Evolutionary conservation across 2,113 vertebrate genomes (phyloP).

Genomic region (Verasper variegatus): DNA sequence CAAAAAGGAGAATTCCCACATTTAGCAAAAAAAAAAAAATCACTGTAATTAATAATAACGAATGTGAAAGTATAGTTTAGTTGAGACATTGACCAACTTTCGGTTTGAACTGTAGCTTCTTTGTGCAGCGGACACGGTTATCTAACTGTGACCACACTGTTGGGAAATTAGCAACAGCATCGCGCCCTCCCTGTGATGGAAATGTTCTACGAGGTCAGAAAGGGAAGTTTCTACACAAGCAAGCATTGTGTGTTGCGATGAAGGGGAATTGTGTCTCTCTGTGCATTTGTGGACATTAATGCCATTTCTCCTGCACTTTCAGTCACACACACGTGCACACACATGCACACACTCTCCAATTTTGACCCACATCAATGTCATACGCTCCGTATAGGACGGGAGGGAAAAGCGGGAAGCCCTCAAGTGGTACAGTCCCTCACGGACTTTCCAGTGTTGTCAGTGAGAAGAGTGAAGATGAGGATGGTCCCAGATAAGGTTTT

Average conservation of each 20-base stretch:
- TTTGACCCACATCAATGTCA: neutral
- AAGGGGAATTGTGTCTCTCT: slow-evolving; percentile 40
- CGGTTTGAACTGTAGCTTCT: neutral
- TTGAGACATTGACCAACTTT: neutral
- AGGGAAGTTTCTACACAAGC: slow-evolving; percentile 52
- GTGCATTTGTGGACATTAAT: slow-evolving; percentile 9
- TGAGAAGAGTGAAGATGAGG: neutral
- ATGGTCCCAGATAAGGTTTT: neutral
- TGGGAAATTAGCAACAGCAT: slow-evolving; percentile 29
- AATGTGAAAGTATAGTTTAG: neutral
- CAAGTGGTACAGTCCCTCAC: slow-evolving; percentile 25
- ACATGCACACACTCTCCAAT: slow-evolving; percentile 14
- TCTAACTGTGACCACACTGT: slow-evolving; percentile 31
- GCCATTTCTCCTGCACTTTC: neutral
- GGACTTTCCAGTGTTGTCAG: slow-evolving; percentile 64
- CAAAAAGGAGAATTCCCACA: neutral
- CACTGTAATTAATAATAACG: neutral
- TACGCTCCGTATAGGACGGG: neutral
- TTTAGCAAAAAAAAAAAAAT: neutral
- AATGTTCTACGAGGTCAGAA: slow-evolving; percentile 36
- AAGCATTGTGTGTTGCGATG: slow-evolving; percentile 45
- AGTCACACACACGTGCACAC: slow-evolving; percentile 1
- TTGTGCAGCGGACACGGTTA: slow-evolving; percentile 40
- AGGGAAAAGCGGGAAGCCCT: slow-evolving; percentile 43
- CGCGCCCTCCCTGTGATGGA: slow-evolving; percentile 37